Conservation (phyloP, 2,888 invertebrate species). For the Escarpia spicata region DNA sequence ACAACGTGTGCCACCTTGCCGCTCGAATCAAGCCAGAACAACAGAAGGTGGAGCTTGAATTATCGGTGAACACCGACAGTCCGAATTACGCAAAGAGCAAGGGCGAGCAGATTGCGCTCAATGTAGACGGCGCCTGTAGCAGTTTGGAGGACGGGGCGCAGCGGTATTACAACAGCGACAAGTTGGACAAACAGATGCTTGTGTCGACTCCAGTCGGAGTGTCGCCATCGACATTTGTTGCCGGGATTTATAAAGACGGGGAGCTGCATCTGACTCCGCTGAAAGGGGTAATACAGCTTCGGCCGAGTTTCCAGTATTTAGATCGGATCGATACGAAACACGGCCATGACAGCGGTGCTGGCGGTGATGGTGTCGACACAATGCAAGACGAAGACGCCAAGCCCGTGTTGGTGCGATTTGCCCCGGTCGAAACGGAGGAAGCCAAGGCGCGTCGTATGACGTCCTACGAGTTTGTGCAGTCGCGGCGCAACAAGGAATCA, state of each 20-base stretch:
- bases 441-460: constrained; percentile 76
- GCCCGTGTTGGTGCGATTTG: constrained; percentile 81
- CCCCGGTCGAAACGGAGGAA: constrained; percentile 79
- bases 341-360: neutral
- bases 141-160: constrained; percentile 17
- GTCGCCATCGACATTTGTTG: constrained; percentile 50
- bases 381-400: constrained; percentile 61
- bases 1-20: constrained; percentile 54
- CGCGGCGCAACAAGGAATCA: constrained; percentile 79
- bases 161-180: constrained; percentile 41
- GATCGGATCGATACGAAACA: constrained; percentile 71
- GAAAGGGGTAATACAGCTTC: constrained; percentile 78
- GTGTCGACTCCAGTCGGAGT: constrained; percentile 48
- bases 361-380: neutral
- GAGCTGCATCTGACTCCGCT: constrained; percentile 84
- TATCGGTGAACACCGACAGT: constrained; percentile 78
- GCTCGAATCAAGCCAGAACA: constrained; percentile 84
- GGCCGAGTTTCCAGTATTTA: constrained; percentile 82
- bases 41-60: constrained; percentile 79
- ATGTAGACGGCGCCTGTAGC: constrained; percentile 75
- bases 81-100: constrained; percentile 81
- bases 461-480: constrained; percentile 79
- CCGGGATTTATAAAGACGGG: constrained; percentile 58
- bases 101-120: constrained; percentile 86
- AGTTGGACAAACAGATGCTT: constrained; percentile 63